Evolutionary conservation across 92 coral and sea anemone species (phyloP).

Genomic region (Epizoanthus fatuus): DNA sequence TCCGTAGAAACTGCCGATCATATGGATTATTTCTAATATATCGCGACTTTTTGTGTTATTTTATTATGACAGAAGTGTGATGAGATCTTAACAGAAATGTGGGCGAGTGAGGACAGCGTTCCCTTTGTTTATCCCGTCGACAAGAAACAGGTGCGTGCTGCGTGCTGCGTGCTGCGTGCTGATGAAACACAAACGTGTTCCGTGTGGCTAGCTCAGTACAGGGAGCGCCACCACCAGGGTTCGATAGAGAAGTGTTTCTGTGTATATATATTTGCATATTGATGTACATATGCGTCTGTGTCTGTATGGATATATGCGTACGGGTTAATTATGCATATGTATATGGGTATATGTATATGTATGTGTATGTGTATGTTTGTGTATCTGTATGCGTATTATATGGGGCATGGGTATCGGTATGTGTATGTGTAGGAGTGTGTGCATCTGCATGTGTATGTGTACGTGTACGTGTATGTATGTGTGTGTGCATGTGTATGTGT

Average conservation of each 20-base stretch:
- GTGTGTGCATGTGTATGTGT: no score
- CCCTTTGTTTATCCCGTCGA: constrained; percentile 94
- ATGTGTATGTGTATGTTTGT: no score
- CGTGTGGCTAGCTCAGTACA: background rate
- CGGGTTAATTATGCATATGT: no score
- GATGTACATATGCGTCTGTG: background rate
- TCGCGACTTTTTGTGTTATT: background rate
- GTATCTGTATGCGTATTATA: no score
- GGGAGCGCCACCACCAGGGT: background rate
- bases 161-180: background rate
- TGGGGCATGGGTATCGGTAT: no score
- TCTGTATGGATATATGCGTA: no score
- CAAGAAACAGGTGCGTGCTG: constrained; percentile 76
- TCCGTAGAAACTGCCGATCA: background rate
- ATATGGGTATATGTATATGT: no score
- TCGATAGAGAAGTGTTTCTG: background rate
- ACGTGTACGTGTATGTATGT: background rate
- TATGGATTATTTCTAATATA: background rate
- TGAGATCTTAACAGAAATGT: constrained; percentile 83
- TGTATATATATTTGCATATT: background rate
- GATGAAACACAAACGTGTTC: background rate
- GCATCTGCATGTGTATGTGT: background rate
- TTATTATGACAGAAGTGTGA: constrained; percentile 81
- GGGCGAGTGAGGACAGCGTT: constrained; percentile 93
- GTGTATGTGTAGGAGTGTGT: no score